These are phyloP conservation scores for Parus major DNA, from an alignment of 2,113 vertebrate species.

Conservation along the genomic window DNA sequence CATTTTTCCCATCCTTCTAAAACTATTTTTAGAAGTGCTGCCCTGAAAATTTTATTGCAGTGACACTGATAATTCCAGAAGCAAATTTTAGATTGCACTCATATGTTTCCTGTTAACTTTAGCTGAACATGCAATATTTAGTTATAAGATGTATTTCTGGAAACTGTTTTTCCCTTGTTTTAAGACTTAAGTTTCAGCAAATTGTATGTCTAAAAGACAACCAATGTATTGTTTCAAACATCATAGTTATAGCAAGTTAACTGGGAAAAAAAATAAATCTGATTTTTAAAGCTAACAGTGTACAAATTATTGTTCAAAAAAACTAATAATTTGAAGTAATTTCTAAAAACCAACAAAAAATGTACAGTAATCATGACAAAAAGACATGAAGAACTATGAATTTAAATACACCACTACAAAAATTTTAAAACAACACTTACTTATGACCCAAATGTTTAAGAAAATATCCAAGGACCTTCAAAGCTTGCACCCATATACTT, in stretches of 20 bases:
- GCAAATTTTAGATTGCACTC: background rate
- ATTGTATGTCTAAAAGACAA: background rate
- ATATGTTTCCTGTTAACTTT: background rate
- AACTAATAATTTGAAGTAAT: background rate
- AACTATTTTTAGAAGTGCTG: background rate
- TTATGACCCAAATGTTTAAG: constrained; percentile 97
- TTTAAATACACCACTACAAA: background rate
- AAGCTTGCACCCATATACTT: constrained; percentile 94
- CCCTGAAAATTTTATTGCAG: background rate
- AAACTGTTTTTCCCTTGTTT: background rate
- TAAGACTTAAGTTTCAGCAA: background rate
- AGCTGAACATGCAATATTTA: background rate
- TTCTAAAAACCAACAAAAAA: background rate
- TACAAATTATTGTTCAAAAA: background rate
- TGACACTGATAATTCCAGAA: background rate
- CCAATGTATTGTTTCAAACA: background rate
- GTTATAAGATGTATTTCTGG: background rate
- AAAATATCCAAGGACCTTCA: constrained; percentile 96
- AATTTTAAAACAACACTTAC: constrained; percentile 78
- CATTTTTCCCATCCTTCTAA: background rate
- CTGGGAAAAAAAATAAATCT: background rate
- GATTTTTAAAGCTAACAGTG: background rate
- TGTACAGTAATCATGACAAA: background rate
- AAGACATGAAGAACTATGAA: background rate
- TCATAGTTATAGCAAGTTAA: background rate